Evolutionary conservation across 1,140 invertebrate species (phyloP), one percentile per base, ranked within the genome.

Genomic region (Harpegnathos saltator): DNA sequence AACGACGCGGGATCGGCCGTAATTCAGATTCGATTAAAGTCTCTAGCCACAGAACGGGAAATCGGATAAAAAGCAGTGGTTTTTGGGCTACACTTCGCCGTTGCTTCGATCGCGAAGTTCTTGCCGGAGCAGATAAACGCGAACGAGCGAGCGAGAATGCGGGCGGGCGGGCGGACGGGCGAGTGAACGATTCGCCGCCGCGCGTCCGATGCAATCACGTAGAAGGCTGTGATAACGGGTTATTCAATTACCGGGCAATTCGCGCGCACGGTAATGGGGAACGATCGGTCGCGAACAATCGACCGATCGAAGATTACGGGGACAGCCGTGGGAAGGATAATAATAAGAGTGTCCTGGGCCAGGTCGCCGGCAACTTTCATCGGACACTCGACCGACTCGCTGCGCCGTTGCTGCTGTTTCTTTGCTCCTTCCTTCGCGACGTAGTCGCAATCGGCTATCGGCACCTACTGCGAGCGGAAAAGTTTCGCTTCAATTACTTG

Each of bases 401-500:
- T 29, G 50, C 38, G 80, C 38, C 72, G 50, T 83, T 72, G 15
- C 33, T 83, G 73, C 68, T 68, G 86, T 83, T 77, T 59, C 48
- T 48, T 61, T 59, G 52, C 19, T 33, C 22, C 56, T 15, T 17
- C 15, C 19, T 1, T n/a, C 33, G 26, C 59, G 22, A 50, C 24
- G 15, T 52, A 54, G 24, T 58, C 19, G 24, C 19, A n/a, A n/a
- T n/a, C n/a, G n/a, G 11, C n/a, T 77, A 85, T 72, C 75, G 82
- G 48, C 50, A 86, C 69, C 63, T 78, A 61, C 48, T 72, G 66
- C n/a, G 29, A 73, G 66, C 56, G 81, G 68, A 44, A 88, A 89
- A 89, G 61, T 86, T 88, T 88, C 59, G 33, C 44, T 89, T 89
- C 84, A 77, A 89, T 89, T 89, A 89, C 84, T 88, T 83, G 50